Conservation (phyloP, 2,888 invertebrate species). For the Drosophila formosana region DNA sequence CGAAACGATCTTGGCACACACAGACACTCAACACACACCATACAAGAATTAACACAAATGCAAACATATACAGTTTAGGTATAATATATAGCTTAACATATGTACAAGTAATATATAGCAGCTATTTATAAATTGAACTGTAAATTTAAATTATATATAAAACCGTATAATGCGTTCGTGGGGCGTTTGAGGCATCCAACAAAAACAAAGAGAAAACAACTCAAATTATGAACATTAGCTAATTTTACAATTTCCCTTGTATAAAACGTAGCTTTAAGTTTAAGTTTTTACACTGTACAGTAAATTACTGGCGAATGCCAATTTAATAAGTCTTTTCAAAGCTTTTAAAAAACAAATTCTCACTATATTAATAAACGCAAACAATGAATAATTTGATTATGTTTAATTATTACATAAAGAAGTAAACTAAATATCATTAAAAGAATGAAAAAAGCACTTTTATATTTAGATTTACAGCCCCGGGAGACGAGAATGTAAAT, state of each 20-base stretch:
- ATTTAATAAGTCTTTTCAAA: conserved; percentile 61
- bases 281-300: conserved; percentile 55
- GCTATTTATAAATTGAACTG: conserved; percentile 64
- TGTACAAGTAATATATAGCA: conserved; percentile 68
- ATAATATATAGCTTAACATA: conserved; percentile 52
- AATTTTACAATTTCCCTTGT: conserved; percentile 57
- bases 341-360: conserved; percentile 77
- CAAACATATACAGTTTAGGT: conserved; percentile 45
- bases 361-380: conserved; percentile 62
- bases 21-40: conserved; percentile 2
- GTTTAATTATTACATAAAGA: conserved; percentile 5
- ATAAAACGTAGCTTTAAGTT: conserved; percentile 68
- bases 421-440: conserved; percentile 8
- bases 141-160: conserved; percentile 48
- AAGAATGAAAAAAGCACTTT: conserved; percentile 34
- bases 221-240: conserved; percentile 40
- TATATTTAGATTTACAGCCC: conserved; percentile 41
- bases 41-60: conserved; percentile 7
- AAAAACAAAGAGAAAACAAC: conserved; percentile 1
- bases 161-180: conserved; percentile 28
- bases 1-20: conserved; percentile 37
- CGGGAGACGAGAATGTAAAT: conserved; percentile 50
- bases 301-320: conserved; percentile 47
- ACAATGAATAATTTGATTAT: conserved; percentile 44
- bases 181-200: conserved; percentile 40